Conservation (phyloP, 2,888 invertebrate species). For the Harpalus rubripes region DNA sequence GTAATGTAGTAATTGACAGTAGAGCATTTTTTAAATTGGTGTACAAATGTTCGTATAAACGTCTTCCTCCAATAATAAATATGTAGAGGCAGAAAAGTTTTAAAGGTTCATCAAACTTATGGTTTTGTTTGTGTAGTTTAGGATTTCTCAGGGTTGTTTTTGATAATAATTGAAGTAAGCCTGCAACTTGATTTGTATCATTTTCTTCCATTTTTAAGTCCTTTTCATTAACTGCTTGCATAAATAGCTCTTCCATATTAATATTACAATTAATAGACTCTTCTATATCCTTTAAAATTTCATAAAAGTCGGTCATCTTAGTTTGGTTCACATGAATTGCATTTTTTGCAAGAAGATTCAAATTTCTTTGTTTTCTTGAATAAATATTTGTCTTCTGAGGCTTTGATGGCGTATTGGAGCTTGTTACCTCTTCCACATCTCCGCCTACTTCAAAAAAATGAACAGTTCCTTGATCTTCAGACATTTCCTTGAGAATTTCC, state of each 20-base stretch:
- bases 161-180: no score
- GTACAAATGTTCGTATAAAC: not conserved
- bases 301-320: no score
- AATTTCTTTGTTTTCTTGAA: not conserved
- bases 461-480: not conserved
- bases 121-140: no score
- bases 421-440: not conserved
- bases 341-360: not conserved
- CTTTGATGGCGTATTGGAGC: not conserved
- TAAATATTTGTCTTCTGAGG: not conserved
- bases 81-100: not conserved
- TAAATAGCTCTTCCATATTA: no score
- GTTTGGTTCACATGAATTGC: not conserved
- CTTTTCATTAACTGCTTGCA: no score
- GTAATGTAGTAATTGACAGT: not conserved
- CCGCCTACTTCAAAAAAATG: not conserved
- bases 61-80: slow-evolving; percentile 14
- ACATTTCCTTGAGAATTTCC: not conserved
- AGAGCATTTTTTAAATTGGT: not conserved
- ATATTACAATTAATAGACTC: not conserved
- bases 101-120: no score
- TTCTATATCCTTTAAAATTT: not conserved
- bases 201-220: no score
- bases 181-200: no score
- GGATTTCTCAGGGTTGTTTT: no score